A percentile compares a stretch with the other conserved stretches of the same genome.
Conservation (phyloP, 2,888 invertebrate genomes). For the Arctia plantaginis region DNA sequence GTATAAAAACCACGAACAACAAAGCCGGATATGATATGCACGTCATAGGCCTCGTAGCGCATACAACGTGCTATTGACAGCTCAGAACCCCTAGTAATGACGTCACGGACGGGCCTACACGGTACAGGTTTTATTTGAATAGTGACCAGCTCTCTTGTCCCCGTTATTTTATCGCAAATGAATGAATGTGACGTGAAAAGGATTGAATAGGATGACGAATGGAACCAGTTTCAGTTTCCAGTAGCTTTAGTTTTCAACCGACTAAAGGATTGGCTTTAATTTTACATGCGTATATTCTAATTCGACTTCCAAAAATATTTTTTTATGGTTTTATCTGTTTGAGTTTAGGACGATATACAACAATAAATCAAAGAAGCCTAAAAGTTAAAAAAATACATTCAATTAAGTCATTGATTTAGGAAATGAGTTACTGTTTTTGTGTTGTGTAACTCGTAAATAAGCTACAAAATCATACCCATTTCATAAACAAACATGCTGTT, state of each 20-base stretch:
- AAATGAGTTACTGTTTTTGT: too few species aligned
- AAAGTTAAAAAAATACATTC: too few species aligned
- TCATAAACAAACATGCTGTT: too few species aligned
- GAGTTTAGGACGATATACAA: too few species aligned
- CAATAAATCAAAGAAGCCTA: too few species aligned
- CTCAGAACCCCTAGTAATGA: constrained; percentile 9
- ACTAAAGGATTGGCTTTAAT: background rate
- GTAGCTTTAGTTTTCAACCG: background rate
- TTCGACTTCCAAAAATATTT: too few species aligned
- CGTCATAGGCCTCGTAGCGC: constrained; percentile 18
- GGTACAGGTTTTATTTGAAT: constrained; percentile 5
- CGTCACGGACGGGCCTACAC: constrained; percentile 10
- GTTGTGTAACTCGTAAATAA: too few species aligned
- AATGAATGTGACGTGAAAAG: background rate
- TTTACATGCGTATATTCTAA: too few species aligned
- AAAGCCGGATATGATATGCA: constrained; percentile 16
- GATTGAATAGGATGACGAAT: background rate
- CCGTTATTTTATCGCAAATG: constrained; percentile 1
- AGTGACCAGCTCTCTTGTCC: constrained; percentile 4
- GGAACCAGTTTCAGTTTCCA: background rate
- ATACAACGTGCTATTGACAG: constrained; percentile 22
- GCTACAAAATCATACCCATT: too few species aligned
- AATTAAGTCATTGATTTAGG: too few species aligned
- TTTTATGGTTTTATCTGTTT: too few species aligned
- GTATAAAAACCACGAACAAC: background rate